Conservation (phyloP, 2,113 vertebrate species). For the Indicator maculatus region DNA sequence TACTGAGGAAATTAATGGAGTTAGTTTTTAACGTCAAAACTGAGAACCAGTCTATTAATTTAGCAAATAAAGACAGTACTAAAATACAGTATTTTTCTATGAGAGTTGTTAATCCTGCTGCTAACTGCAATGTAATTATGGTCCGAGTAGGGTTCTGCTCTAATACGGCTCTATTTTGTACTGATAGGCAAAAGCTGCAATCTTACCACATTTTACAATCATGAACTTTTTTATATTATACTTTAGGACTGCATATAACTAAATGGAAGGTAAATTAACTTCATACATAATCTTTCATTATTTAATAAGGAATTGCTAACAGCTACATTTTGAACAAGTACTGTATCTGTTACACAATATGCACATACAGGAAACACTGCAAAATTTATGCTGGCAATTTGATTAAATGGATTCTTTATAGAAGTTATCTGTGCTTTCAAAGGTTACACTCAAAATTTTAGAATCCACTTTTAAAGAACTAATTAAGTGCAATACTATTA, state of each 20-base stretch:
- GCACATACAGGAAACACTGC: not conserved
- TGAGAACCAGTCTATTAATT: not conserved
- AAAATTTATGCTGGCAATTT: not conserved
- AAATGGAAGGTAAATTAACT: not conserved
- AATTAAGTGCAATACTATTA: not conserved
- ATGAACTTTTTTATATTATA: not conserved
- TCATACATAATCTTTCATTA: not conserved
- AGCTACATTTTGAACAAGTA: not conserved
- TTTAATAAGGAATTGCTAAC: not conserved
- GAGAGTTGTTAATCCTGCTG: slow-evolving; percentile 30
- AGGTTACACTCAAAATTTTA: not conserved
- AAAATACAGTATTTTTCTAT: not conserved
- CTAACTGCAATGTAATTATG: slow-evolving; percentile 16
- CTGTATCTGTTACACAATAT: not conserved
- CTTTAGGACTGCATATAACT: not conserved
- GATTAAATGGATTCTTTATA: not conserved
- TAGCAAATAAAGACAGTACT: slow-evolving; percentile 24
- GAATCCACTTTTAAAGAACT: slow-evolving; percentile 1
- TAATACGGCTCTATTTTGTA: slow-evolving; percentile 10
- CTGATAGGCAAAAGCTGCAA: not conserved
- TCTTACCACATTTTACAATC: not conserved
- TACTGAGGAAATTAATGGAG: slow-evolving; percentile 8
- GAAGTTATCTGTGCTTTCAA: not conserved
- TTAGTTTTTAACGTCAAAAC: slow-evolving; percentile 42
- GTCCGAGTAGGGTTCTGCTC: not conserved